Evolutionary conservation across 2,888 invertebrate species (phyloP), one percentile per base, ranked within the genome.

Genomic region (Chirona hameri): DNA sequence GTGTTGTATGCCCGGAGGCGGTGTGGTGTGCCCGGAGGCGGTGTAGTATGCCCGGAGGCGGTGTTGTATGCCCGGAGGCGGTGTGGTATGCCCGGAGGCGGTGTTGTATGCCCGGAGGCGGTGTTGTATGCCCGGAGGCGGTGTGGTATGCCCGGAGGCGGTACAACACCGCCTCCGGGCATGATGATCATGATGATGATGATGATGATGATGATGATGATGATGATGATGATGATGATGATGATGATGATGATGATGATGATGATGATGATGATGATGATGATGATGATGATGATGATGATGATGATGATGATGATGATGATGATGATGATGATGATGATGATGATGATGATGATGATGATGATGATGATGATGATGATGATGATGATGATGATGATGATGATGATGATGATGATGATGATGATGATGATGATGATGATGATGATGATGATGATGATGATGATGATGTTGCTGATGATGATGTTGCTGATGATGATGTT

Each of bases 141-240:
- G n/a, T n/a, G n/a, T n/a, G n/a, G n/a, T n/a, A n/a, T n/a, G n/a
- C n/a, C n/a, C n/a, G n/a, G n/a, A n/a, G n/a, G n/a, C n/a, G n/a
- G n/a, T n/a, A n/a, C n/a, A n/a, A n/a, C n/a, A n/a, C n/a, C n/a
- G n/a, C n/a, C n/a, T 65, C 21, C n/a, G 65, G 65, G 18, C 21
- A 65, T 65, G 65, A 65, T 65, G 65, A 65, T 65, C 21, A 65
- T 65, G 65, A 65, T 65, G 65, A 65, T 65, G 65, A 65, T n/a
- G 65, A 65, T n/a, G 65, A 65, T n/a, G 65, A 65, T 65, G n/a
- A 65, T n/a, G 65, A 65, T n/a, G 65, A 65, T 65, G 65, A 65
- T 65, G 65, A 65, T 65, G 65, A 65, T 65, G 65, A 65, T 65
- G 65, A 65, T 65, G 65, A 65, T 65, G 65, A 65, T 65, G 65